These are phyloP conservation scores for Odobenus rosmarus DNA, from an alignment of 2,113 vertebrate genomes.

Conservation along the genomic window DNA sequence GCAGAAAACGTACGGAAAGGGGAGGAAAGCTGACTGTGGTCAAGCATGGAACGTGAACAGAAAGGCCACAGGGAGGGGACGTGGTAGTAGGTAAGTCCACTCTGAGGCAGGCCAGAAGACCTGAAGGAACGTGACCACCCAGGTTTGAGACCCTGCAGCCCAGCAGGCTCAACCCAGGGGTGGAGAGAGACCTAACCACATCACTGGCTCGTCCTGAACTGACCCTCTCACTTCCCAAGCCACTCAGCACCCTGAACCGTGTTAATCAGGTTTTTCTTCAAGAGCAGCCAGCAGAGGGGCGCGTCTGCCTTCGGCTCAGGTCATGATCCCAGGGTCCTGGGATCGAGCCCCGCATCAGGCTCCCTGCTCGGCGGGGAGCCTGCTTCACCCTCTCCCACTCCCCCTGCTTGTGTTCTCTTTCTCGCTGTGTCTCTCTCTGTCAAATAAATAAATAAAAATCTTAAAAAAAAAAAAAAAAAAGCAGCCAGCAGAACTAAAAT, in stretches of 20 bases:
- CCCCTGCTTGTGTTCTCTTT: too few relatives aligned
- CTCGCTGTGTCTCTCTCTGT: too few relatives aligned
- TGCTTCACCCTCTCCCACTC: too few relatives aligned
- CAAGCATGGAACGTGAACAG: not conserved
- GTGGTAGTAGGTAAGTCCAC: fast-evolving
- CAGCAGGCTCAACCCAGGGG: not conserved
- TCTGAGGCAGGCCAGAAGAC: not conserved
- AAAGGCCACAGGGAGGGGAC: not conserved
- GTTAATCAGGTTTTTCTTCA: not conserved
- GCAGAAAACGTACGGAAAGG: not conserved
- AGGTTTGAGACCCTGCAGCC: not conserved
- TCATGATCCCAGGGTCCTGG: too few relatives aligned
- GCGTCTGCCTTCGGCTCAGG: too few relatives aligned
- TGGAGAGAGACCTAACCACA: fast-evolving
- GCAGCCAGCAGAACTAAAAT: not conserved
- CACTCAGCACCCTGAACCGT: not conserved
- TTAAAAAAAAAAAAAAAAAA: not conserved
- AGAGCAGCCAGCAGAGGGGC: not conserved
- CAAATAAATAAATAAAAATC: too few relatives aligned
- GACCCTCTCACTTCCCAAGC: not conserved
- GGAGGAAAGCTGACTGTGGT: not conserved
- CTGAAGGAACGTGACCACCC: not conserved
- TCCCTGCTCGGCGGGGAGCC: too few relatives aligned
- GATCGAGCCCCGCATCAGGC: too few relatives aligned
- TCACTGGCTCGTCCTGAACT: not conserved